Evolutionary conservation across 2,113 vertebrate species (phyloP).

Genomic region (Psittacus erithacus): DNA sequence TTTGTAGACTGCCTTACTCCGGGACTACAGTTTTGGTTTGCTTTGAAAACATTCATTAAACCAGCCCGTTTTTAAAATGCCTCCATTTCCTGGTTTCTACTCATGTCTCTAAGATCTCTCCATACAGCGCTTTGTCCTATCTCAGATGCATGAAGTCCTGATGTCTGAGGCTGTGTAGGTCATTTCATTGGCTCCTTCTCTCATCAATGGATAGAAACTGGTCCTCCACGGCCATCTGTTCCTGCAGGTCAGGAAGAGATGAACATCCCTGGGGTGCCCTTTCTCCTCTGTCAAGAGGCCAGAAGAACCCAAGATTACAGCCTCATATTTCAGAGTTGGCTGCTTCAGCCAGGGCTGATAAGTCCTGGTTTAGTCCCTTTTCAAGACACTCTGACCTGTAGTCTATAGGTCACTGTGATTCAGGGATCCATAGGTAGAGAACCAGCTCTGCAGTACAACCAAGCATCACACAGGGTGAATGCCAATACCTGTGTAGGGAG

Average conservation of each 20-base stretch:
- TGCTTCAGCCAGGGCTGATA: neutral
- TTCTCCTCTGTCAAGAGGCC: rapidly evolving
- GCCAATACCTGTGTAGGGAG: neutral
- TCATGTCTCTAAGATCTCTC: neutral
- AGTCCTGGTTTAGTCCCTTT: neutral
- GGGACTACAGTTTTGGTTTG: neutral
- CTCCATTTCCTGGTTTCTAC: neutral
- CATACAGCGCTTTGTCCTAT: neutral
- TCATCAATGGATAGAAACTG: neutral
- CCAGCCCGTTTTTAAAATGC: neutral
- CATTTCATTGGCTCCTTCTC: neutral
- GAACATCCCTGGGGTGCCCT: neutral
- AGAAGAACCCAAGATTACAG: neutral
- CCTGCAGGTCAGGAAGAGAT: neutral
- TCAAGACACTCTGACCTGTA: neutral
- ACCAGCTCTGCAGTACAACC: neutral
- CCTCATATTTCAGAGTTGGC: neutral
- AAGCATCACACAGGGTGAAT: rapidly evolving
- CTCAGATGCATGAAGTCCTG: neutral
- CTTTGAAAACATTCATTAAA: constrained; percentile 31
- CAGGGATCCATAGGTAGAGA: neutral
- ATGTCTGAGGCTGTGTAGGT: neutral
- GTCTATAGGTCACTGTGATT: neutral
- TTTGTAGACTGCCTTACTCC: neutral
- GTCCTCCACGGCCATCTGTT: neutral